These are phyloP conservation scores for Mechanitis mazaeus DNA, from an alignment of 2,888 invertebrate species.

Conservation along the genomic window DNA sequence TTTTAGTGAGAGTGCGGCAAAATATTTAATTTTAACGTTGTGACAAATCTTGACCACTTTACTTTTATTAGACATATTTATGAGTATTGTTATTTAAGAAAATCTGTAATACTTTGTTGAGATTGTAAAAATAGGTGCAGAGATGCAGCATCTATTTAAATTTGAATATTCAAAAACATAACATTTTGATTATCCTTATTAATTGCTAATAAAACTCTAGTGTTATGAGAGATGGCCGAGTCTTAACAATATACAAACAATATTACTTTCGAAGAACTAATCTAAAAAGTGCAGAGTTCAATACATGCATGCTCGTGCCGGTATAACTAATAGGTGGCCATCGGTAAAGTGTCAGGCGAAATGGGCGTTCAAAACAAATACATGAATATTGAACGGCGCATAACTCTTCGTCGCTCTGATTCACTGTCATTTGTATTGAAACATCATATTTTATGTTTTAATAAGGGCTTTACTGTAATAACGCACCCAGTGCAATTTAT, in stretches of 20 bases:
- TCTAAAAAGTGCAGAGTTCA: slow-evolving; percentile 35
- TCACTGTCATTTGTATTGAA: slow-evolving; percentile 36
- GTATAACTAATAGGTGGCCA: slow-evolving; percentile 59
- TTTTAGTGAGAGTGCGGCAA: slow-evolving; percentile 24
- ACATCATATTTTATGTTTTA: slow-evolving; percentile 24
- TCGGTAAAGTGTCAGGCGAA: slow-evolving; percentile 58
- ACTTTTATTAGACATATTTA: background rate
- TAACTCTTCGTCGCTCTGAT: slow-evolving; percentile 47
- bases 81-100: background rate
- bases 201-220: too few relatives aligned
- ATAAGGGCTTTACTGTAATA: slow-evolving; percentile 6
- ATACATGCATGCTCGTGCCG: slow-evolving; percentile 54
- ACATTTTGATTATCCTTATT: too few relatives aligned
- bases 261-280: slow-evolving; percentile 11
- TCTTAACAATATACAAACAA: slow-evolving; percentile 1
- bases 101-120: too few relatives aligned
- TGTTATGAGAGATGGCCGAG: too few relatives aligned
- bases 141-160: too few relatives aligned
- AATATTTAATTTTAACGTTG: background rate
- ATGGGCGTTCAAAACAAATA: slow-evolving; percentile 63
- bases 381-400: slow-evolving; percentile 64
- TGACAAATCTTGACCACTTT: background rate
- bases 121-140: too few relatives aligned
- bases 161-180: too few relatives aligned
- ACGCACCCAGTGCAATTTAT: slow-evolving; percentile 5